A percentile compares a stretch with the other conserved stretches of the same genome.
These are phyloP conservation scores for Falco cherrug DNA, from an alignment of 2,797 vertebrate genomes.

Conservation along the genomic window DNA sequence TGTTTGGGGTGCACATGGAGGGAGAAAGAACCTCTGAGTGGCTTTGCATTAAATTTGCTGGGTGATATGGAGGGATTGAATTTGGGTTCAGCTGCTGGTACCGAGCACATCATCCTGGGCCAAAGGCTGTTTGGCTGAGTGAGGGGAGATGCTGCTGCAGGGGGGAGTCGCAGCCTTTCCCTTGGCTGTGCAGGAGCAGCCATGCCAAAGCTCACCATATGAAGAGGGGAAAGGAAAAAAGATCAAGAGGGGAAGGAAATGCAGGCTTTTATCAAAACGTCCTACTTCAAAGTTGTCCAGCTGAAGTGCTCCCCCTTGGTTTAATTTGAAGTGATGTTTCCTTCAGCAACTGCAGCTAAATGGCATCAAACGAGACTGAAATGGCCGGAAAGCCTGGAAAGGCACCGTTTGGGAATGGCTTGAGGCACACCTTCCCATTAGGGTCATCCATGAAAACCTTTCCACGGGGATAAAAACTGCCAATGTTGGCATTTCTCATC, in stretches of 20 bases:
- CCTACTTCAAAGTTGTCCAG: conserved; percentile 64
- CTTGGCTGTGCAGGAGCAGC: background rate
- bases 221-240: background rate
- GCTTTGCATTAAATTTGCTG: background rate
- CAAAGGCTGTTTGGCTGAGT: background rate
- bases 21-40: background rate
- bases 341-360: conserved; percentile 60
- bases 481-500: background rate
- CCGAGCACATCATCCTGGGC: fast-evolving
- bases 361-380: conserved; percentile 31
- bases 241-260: conserved; percentile 39
- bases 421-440: background rate
- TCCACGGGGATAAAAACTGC: background rate
- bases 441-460: background rate
- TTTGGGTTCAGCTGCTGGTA: background rate
- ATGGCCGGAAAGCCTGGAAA: conserved; percentile 47
- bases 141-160: background rate
- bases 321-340: conserved; percentile 70
- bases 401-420: background rate
- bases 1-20: background rate
- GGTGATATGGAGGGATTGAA: background rate
- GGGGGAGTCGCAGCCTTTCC: background rate
- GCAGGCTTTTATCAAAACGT: conserved; percentile 67
- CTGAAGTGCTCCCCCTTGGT: conserved; percentile 54
- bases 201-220: background rate